Evolutionary conservation across 2,888 invertebrate genomes (phyloP).

Genomic region (Scaptomyza reducta): DNA sequence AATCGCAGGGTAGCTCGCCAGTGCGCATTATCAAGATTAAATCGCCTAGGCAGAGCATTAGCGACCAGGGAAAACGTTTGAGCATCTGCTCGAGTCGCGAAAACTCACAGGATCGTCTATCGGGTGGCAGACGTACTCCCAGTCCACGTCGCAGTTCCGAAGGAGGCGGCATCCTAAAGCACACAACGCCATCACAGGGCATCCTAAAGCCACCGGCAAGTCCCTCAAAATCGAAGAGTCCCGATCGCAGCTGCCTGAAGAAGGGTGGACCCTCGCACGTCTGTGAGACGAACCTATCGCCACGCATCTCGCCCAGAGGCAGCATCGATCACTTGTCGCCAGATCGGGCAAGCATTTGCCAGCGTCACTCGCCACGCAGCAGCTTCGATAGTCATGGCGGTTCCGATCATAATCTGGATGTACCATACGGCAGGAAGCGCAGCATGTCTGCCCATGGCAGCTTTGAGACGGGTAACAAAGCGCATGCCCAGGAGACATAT

Average conservation of each 20-base stretch:
- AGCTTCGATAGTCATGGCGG: constrained; percentile 83
- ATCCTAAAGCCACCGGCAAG: constrained; percentile 83
- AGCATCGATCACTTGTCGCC: constrained; percentile 84
- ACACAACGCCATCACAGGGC: constrained; percentile 73
- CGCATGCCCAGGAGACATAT: constrained; percentile 78
- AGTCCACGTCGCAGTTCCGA: constrained; percentile 83
- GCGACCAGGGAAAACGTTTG: constrained; percentile 84
- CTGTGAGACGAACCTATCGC: constrained; percentile 77
- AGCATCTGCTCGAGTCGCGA: constrained; percentile 83
- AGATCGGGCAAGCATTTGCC: constrained; percentile 80
- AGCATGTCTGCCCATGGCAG: constrained; percentile 84
- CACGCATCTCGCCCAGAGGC: constrained; percentile 82
- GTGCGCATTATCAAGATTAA: constrained; percentile 84
- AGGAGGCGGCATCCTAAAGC: constrained; percentile 83
- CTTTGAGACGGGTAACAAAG: constrained; percentile 78
- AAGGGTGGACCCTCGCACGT: constrained; percentile 82
- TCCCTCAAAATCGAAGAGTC: constrained; percentile 83
- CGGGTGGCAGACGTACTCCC: constrained; percentile 80
- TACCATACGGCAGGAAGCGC: constrained; percentile 79
- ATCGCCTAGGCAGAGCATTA: constrained; percentile 86
- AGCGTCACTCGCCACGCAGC: constrained; percentile 83
- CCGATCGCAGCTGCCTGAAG: constrained; percentile 83
- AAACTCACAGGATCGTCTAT: constrained; percentile 82
- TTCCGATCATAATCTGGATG: constrained; percentile 82
- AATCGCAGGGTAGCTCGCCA: constrained; percentile 83